Evolutionary conservation across 1,140 invertebrate species (phyloP).

Genomic region (Caenorhabditis elegans): WBcel235 BX284606.5:15285001-15285500

Average conservation of each 20-base stretch:
- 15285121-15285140: not conserved
- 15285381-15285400: slow-evolving; percentile 34
- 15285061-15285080: not conserved
- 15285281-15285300: slow-evolving; percentile 40
- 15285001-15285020: not conserved
- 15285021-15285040: not conserved
- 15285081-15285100: not conserved
- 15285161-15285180: not conserved
- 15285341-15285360: slow-evolving; percentile 39
- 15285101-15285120: slow-evolving; percentile 6
- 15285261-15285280: slow-evolving; percentile 40
- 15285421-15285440: not conserved
- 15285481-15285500: slow-evolving; percentile 37
- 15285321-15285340: slow-evolving; percentile 31
- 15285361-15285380: slow-evolving; percentile 41
- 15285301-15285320: slow-evolving; percentile 25
- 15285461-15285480: slow-evolving; percentile 33
- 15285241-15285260: not conserved
- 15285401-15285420: not conserved
- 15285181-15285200: not conserved
- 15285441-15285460: slow-evolving; percentile 40
- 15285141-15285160: not conserved
- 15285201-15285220: slow-evolving; percentile 35
- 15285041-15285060: not conserved
- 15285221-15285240: not conserved